Evolutionary conservation across 2,888 invertebrate species (phyloP).

Genomic region (Ormyrus nitidulus): DNA sequence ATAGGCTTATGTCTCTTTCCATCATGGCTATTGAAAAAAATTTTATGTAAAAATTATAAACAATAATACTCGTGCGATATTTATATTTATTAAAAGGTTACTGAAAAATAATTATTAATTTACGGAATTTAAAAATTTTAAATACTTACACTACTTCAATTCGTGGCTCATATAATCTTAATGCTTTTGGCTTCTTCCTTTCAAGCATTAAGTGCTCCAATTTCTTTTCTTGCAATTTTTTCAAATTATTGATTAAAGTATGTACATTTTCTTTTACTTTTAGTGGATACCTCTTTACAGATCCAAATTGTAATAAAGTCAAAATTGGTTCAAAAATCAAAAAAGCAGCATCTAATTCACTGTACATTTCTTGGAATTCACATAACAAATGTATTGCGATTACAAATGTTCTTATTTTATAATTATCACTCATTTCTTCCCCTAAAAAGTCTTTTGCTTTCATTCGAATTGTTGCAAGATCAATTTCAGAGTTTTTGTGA

Average conservation of each 20-base stretch:
- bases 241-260: conserved; percentile 76
- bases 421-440: conserved; percentile 78
- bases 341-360: conserved; percentile 67
- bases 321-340: conserved; percentile 76
- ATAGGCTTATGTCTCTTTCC: conserved; percentile 82
- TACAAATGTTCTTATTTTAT: conserved; percentile 80
- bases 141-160: conserved; percentile 88
- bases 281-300: conserved; percentile 80
- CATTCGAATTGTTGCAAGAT: conserved; percentile 74
- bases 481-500: conserved; percentile 71
- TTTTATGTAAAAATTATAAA: conserved; percentile 13
- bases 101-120: not conserved
- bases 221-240: conserved; percentile 77
- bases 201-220: conserved; percentile 79
- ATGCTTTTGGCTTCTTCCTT: conserved; percentile 86
- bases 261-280: conserved; percentile 77
- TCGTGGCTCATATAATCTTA: conserved; percentile 91
- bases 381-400: conserved; percentile 78
- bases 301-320: conserved; percentile 78
- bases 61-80: not conserved
- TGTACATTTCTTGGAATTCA: conserved; percentile 75
- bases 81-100: not conserved
- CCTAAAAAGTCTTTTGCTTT: conserved; percentile 78
- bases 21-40: conserved; percentile 79
- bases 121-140: not conserved